A percentile compares a stretch with the other conserved stretches of the same genome.
phyloP scores from a whole-genome alignment of 2,113 vertebrate species.

The Crotalus horridus region DNA sequence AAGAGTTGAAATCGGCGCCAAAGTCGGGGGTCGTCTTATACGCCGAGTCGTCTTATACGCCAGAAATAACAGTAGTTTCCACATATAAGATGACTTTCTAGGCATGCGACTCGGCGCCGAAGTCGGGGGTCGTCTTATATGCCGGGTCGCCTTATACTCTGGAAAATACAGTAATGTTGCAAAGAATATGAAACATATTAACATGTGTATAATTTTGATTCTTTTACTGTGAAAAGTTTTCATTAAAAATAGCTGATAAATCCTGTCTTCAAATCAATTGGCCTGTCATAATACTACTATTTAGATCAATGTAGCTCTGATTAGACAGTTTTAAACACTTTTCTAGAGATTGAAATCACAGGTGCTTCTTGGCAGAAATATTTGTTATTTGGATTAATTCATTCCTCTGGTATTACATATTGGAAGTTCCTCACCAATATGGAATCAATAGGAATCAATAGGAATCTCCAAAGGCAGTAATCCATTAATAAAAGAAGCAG shows the following conservation, averaged over 20 bases:
- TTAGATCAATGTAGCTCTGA: neutral
- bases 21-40: too few species aligned
- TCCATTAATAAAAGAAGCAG: neutral
- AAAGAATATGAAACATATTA: neutral
- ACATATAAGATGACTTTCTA: too few species aligned
- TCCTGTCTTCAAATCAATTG: neutral
- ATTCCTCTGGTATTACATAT: neutral
- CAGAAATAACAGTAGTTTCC: too few species aligned
- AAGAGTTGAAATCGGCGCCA: too few species aligned
- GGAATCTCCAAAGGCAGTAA: neutral
- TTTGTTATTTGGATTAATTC: neutral
- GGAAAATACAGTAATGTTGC: neutral
- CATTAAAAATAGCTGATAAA: neutral
- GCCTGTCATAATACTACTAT: neutral
- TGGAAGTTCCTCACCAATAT: neutral
- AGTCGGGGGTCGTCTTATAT: too few species aligned
- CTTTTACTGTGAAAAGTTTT: neutral
- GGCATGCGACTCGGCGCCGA: too few species aligned
- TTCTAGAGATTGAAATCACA: neutral
- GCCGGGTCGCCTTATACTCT: too few species aligned
- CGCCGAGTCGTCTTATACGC: too few species aligned
- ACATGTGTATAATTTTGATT: neutral
- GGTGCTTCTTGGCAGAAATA: neutral
- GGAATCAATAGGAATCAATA: neutral
- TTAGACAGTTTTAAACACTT: neutral